Evolutionary conservation across 2,113 vertebrate species (phyloP), one percentile per base, ranked within the genome.

Genomic region (Carettochelys insculpta): DNA sequence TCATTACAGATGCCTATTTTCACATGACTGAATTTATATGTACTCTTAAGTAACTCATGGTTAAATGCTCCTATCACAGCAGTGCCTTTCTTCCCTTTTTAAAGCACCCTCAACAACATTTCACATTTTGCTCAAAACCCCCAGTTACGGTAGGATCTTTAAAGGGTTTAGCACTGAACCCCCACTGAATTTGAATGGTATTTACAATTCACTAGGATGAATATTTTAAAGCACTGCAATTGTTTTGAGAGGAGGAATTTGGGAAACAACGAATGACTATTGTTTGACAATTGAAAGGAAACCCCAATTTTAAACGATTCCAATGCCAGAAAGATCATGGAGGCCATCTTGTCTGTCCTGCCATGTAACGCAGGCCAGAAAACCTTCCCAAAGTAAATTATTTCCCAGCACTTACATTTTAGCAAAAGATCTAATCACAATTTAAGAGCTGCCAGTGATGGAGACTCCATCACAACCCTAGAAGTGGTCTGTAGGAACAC

Each of bases 41-140:
- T 1, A 22, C 12, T 53, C 17, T 3, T 34, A 10, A 38, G 61
- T 17, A 73, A 51, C 20, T 0, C 5, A 1, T 3, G 19, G 58
- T 61, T 56, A 27, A 73, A 52, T 3, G 34, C 81, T 50, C 81
- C 31, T 8, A 77, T 73, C 41, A 53, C 0, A 0, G 31, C 25
- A 61, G 31, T 7, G 75, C 16, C 17, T 38, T 87, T 83, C 52
- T 89, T 93, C 34, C 85, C 80, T 95, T 94, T 77, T 73, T n/a
- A 65, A 90, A 77, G 1, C 38, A 75, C 14, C 83, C 51, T 58
- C 34, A 85, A 34, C 16, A 51, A 80, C 25, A 85, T 14, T 31
- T 58, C 83, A 34, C 34, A 53, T 81, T 14, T n/a, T 31, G 56
- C 31, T 61, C 14, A 81, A 27, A 7, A 85, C 88, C 56, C 34